Conservation (phyloP, 2,888 invertebrate genomes). For the Amphimallon solstitiale region DNA sequence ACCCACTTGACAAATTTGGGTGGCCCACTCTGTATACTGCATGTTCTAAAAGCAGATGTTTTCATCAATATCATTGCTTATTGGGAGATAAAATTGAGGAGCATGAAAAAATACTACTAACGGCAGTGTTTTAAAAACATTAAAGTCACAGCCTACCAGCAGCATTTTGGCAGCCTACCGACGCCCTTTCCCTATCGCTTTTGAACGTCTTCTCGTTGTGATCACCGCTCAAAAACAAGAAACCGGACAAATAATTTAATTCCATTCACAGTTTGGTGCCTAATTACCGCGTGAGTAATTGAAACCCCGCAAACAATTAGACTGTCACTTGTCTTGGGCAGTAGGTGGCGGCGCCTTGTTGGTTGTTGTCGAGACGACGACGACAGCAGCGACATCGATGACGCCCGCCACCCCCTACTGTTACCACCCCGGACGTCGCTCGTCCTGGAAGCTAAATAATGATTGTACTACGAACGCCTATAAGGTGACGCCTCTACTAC, state of each 20-base stretch:
- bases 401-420: constrained; percentile 18
- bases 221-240: constrained; percentile 46
- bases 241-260: constrained; percentile 63
- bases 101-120: too few relatives aligned
- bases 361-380: constrained; percentile 32
- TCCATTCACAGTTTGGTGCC: constrained; percentile 63
- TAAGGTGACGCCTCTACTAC: constrained; percentile 26
- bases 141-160: too few relatives aligned
- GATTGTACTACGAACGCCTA: constrained; percentile 28
- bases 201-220: constrained; percentile 33
- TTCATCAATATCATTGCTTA: too few relatives aligned
- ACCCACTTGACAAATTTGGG: too few relatives aligned
- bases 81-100: too few relatives aligned
- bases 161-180: not conserved
- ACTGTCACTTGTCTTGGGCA: constrained; percentile 61
- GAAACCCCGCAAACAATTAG: constrained; percentile 63
- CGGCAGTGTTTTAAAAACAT: not conserved
- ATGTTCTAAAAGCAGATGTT: too few relatives aligned
- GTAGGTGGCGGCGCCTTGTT: constrained; percentile 55
- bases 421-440: constrained; percentile 30
- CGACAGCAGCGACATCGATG: constrained; percentile 17
- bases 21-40: too few relatives aligned
- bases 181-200: constrained; percentile 10
- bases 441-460: constrained; percentile 32
- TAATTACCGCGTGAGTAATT: constrained; percentile 61